phyloP scores from a whole-genome alignment of 2,888 invertebrate species.

The Siphlonurus alternatus region DNA sequence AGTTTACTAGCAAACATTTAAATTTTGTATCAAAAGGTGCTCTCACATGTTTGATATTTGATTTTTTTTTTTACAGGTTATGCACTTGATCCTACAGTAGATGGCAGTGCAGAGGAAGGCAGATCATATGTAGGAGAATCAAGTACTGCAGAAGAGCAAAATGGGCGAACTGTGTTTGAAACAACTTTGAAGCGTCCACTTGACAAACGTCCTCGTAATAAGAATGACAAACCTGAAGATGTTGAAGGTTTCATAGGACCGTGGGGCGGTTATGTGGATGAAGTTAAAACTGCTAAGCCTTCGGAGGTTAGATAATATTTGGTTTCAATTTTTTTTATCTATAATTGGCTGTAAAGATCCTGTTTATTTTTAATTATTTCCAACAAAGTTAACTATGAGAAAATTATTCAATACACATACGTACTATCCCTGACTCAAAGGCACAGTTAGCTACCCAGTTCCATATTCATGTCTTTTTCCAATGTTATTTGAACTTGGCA shows the following conservation, averaged over 20 bases:
- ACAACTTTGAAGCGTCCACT: slow-evolving; percentile 49
- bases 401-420: no score
- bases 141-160: slow-evolving; percentile 50
- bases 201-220: slow-evolving; percentile 66
- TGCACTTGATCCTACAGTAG: slow-evolving; percentile 85
- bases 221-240: slow-evolving; percentile 81
- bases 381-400: no score
- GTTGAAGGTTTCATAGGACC: slow-evolving; percentile 92
- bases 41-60: neutral
- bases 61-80: slow-evolving; percentile 39
- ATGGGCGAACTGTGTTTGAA: slow-evolving; percentile 85
- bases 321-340: neutral
- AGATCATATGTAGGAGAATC: slow-evolving; percentile 40
- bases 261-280: slow-evolving; percentile 91
- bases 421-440: no score
- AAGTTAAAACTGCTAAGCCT: slow-evolving; percentile 75
- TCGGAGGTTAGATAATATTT: slow-evolving; percentile 54
- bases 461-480: no score
- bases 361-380: neutral
- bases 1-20: neutral
- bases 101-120: slow-evolving; percentile 27
- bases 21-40: slow-evolving; percentile 4
- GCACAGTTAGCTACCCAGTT: no score
- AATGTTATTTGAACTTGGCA: no score
- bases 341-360: neutral